Evolutionary conservation across 1,140 invertebrate species (phyloP).

Genomic region (Euura lappo): DNA sequence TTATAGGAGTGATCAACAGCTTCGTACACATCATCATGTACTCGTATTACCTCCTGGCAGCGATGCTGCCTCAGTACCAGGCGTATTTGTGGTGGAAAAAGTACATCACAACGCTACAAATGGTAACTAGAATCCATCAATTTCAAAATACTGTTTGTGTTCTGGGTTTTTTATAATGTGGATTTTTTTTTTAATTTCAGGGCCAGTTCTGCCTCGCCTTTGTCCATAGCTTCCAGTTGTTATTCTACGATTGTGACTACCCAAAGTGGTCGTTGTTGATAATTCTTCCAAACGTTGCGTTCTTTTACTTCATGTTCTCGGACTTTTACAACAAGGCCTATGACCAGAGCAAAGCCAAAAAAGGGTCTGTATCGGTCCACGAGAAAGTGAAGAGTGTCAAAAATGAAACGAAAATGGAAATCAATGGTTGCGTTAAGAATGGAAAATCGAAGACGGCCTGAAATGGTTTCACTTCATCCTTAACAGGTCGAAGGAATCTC

Average conservation of each 20-base stretch:
- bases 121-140: conserved; percentile 62
- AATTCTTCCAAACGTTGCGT: conserved; percentile 78
- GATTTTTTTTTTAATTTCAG: conserved; percentile 59
- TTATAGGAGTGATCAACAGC: conserved; percentile 76
- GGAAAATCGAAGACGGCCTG: conserved; percentile 24
- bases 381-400: neutral
- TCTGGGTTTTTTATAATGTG: conserved; percentile 25
- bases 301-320: conserved; percentile 81
- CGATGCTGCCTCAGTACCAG: conserved; percentile 75
- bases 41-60: conserved; percentile 78
- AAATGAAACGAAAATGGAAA: neutral
- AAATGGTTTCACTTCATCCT: neutral
- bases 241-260: conserved; percentile 86
- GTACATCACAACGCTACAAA: conserved; percentile 81
- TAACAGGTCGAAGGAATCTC: no score
- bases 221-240: conserved; percentile 79
- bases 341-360: conserved; percentile 22
- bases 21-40: conserved; percentile 90
- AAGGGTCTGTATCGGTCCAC: neutral
- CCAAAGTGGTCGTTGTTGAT: conserved; percentile 76
- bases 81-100: conserved; percentile 84
- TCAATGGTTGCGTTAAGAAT: conserved; percentile 29
- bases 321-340: conserved; percentile 83
- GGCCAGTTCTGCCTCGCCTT: conserved; percentile 79
- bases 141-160: conserved; percentile 14